Evolutionary conservation across 2,113 vertebrate genomes (phyloP), one percentile per base, ranked within the genome.

Genomic region (Brachyistius frenatus): DNA sequence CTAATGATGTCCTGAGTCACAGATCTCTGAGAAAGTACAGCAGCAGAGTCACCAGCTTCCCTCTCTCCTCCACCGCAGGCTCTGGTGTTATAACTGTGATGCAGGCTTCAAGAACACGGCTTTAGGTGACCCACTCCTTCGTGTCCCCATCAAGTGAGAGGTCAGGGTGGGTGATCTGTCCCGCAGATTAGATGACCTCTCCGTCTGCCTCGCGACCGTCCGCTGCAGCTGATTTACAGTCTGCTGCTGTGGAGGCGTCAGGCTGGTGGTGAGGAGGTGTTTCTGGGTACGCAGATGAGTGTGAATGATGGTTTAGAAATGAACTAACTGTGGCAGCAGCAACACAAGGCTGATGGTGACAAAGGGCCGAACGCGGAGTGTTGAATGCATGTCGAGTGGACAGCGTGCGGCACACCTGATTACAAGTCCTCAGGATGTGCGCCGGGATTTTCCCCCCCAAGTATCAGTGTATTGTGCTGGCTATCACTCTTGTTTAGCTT

Each of bases 1-100:
- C 66, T 87, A 81, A 83, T 89, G 66, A 83, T 71, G 86, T 32
- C 83, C 64, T 87, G 88, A 92, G 73, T 88, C 89, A 91, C 63
- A 30, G 69, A 84, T 78, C 70, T 63, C 44, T 83, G 75, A 89
- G 61, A 88, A 88, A 89, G 79, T 36, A 79, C 64, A 66, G 73
- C 37, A 81, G 53, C 5, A 53, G 13, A 14, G 61, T 52, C 30
- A 31, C 61, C 56, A 44, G 73, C 35, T 68, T 57, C 57, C 8
- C 61, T 68, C 11, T 58, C 50, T 64, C 50, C 31, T 64, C 36
- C 9, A 11, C 15, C 33, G 13, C 71, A 58, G 36, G 49, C 56
- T 46, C 8, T 23, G 5, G 58, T 69, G 52, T 64, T 74, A 67
- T 58, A 39, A 78, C 47, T 73, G n/a, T 44, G 0, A 87, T 76